phyloP scores from a whole-genome alignment of 1,140 invertebrate genomes.

The Microplitis demolitor region DNA sequence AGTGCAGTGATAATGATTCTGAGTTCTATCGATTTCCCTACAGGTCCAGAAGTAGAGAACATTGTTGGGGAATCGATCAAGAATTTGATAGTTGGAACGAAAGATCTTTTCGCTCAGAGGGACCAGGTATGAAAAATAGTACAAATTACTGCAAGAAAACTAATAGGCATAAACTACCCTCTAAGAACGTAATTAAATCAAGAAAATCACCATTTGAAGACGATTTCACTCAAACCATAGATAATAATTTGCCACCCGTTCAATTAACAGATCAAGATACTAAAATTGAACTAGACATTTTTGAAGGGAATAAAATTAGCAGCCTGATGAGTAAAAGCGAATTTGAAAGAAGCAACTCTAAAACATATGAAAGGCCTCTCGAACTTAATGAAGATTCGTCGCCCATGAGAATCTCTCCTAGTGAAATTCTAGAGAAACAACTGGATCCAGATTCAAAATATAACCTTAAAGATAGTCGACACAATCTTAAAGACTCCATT shows the following conservation, averaged over 20 bases:
- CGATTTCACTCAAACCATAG: slow-evolving; percentile 65
- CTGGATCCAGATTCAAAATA: slow-evolving; percentile 48
- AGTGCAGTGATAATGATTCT: slow-evolving; percentile 59
- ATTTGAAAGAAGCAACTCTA: slow-evolving; percentile 32
- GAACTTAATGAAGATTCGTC: slow-evolving; percentile 78
- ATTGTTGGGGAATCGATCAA: slow-evolving; percentile 58
- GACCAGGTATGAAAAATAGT: slow-evolving; percentile 49
- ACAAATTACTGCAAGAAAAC: slow-evolving; percentile 55
- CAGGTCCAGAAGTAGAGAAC: slow-evolving; percentile 55
- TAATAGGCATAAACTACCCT: slow-evolving; percentile 50
- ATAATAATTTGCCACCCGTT: slow-evolving; percentile 39
- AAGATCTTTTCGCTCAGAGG: slow-evolving; percentile 54
- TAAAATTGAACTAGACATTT: slow-evolving; percentile 43
- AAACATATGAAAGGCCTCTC: slow-evolving; percentile 39
- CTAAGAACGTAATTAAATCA: slow-evolving; percentile 44
- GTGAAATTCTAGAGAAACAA: slow-evolving; percentile 50
- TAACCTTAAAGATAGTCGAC: slow-evolving; percentile 48
- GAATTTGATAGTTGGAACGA: slow-evolving; percentile 58
- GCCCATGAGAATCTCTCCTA: slow-evolving; percentile 55
- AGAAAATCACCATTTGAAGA: slow-evolving; percentile 73
- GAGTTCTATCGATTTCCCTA: slow-evolving; percentile 52
- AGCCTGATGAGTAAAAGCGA: slow-evolving; percentile 42
- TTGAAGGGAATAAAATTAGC: slow-evolving; percentile 42
- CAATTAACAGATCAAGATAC: slow-evolving; percentile 37
- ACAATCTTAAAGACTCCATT: slow-evolving; percentile 39